Base-by-base conservation (phyloP, 2,888 invertebrate genomes). In the Sinelater perroti region DNA sequence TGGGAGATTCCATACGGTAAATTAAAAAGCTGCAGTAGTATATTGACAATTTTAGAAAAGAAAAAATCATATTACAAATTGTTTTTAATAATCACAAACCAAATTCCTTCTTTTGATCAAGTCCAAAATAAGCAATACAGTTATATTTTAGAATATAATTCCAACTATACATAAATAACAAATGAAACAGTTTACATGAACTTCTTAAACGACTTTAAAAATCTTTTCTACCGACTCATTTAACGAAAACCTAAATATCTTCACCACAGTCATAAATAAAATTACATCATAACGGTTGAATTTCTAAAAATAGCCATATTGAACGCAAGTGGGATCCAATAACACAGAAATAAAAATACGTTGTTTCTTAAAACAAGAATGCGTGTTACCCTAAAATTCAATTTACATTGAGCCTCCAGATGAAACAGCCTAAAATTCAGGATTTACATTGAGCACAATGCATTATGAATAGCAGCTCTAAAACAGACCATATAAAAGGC, bases 251-350 rank as follows among this genome's bases (percentile, higher is more conserved):
- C 17, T 36, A 18, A 36, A 7, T 18, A 36, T 36, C 7, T 8
- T 40, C 11, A 21, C 40, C 21, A 40, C 40, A 13, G 21, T 40
- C 21, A 18, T 36, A 4, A 36, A 16, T 36, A 36, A 36, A 36
- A 10, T 20, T 10, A 14, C 20, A 8, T 35, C 35, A n/a, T 40
- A 20, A 21, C 21, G 13, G 21, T 11, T 40, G 2, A 10, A 21
- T 40, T 20, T 14, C 21, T 40, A 11, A 20, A 5, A 40, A 40
- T 40, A n/a, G 40, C 21, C 1, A 4, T 40, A 11, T 40, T 20
- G 21, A 40, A 40, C 21, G 20, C 21, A 6, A 40, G 11, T 21
- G 5, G 40, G 2, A 5, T 40, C 5, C 40, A 40, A 40, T 13
- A 40, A 14, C 40, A 40, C 18, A 20, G 11, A 40, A 24, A 40